Conservation (phyloP, 2,113 vertebrate species). For the Megaceryle maxima region DNA sequence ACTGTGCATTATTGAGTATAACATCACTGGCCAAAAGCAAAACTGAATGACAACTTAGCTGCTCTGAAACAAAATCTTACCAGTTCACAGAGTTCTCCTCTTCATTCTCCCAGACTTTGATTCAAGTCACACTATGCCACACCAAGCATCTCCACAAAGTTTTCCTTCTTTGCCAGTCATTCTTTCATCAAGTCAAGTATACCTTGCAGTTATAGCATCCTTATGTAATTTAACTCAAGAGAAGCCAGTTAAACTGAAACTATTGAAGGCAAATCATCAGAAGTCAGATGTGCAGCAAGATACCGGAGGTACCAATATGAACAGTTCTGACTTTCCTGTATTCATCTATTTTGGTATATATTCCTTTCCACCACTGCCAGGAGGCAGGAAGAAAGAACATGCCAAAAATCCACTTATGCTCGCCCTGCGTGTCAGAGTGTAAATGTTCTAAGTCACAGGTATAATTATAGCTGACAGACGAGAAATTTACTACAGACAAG, state of each 20-base stretch:
- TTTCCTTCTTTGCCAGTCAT: not conserved
- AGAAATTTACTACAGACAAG: conserved; percentile 6
- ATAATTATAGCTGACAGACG: conserved; percentile 23
- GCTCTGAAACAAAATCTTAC: not conserved
- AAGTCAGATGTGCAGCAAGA: not conserved
- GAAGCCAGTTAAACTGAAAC: not conserved
- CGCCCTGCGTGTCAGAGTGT: not conserved
- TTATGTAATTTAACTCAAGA: not conserved
- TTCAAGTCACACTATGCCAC: not conserved
- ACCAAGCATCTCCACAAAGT: not conserved
- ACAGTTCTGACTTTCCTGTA: not conserved
- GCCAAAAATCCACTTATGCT: not conserved
- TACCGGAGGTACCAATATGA: rapidly evolving
- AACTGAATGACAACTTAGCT: not conserved
- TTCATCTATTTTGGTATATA: not conserved
- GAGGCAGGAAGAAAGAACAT: not conserved
- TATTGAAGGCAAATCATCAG: not conserved
- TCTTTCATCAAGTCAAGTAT: not conserved
- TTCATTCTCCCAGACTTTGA: not conserved
- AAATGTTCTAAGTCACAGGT: not conserved
- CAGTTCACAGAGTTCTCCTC: not conserved
- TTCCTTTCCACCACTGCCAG: not conserved
- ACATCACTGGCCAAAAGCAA: not conserved
- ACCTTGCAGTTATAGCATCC: not conserved
- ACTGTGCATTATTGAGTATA: not conserved